Base-by-base conservation (phyloP, 2,113 vertebrate genomes). In the Pipa parva region DNA sequence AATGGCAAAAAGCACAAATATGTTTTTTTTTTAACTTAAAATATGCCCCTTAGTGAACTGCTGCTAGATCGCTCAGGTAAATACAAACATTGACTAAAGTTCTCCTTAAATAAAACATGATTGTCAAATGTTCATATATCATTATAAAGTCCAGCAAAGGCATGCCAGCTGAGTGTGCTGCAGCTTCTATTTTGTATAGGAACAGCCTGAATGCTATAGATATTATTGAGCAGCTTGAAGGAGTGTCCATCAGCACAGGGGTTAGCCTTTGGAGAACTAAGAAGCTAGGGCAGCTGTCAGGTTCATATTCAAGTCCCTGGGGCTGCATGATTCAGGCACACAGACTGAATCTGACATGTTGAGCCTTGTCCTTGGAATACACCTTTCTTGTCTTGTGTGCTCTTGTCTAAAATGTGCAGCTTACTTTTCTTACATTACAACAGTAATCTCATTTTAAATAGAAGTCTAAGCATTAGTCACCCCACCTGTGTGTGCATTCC, bases 401-500 rank as follows among this genome's bases (percentile, higher is more conserved):
- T 57, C 22, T 49, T 67, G 54, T 36, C 28, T 48, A 37, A 45
- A 48, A 48, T 31, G 48, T 56, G 24, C 26, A 9, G 22, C 17
- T 25, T 36, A 20, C 33, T 36, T 15, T 13, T 18, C 11, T 18
- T 58, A 66, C 56, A 22, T 33, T 18, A 20, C n/a, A 20, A 31
- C 7, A 42, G 39, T 36, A 49, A 20, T 50, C 42, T 49, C 31
- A 37, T 46, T 25, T 8, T 24, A 18, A 15, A 36, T 24, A 29
- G 17, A 48, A 31, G 7, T 10, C 5, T 27, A 3, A 8, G 4
- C 13, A n/a, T 29, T 65, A 22, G 37, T 31, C 18, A 25, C 36
- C 31, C 31, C 63, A 66, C 31, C 63, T 66, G 63, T 56, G 63
- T 49, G 10, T 29, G 27, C 17, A 36, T 58, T 58, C 39, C 18